These are phyloP conservation scores for Lobophora halterata DNA, from an alignment of 2,888 invertebrate genomes.

Conservation along the genomic window DNA sequence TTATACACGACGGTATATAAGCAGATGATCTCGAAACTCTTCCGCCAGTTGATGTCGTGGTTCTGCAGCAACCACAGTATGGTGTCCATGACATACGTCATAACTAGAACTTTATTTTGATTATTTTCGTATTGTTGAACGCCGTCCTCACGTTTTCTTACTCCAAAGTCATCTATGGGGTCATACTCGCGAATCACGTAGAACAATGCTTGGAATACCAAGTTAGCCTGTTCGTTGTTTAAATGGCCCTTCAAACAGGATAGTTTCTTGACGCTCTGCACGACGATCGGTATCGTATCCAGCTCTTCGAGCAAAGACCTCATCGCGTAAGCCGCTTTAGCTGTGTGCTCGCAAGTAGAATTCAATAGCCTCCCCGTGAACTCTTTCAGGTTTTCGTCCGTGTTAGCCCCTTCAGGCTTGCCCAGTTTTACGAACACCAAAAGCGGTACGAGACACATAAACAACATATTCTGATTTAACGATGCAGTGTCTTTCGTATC, in stretches of 20 bases:
- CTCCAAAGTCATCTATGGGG: conserved; percentile 45
- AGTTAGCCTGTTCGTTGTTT: conserved; percentile 81
- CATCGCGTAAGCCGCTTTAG: conserved; percentile 80
- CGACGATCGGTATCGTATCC: conserved; percentile 64
- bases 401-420: conserved; percentile 38
- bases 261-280: conserved; percentile 79
- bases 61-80: conserved; percentile 83
- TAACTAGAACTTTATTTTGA: conserved; percentile 64
- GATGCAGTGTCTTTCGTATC: conserved; percentile 54
- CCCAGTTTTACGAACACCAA: conserved; percentile 56
- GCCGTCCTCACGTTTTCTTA: conserved; percentile 35
- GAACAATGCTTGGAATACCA: conserved; percentile 83
- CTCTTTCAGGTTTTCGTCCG: conserved; percentile 78
- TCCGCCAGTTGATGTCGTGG: conserved; percentile 88
- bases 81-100: conserved; percentile 84
- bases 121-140: conserved; percentile 44
- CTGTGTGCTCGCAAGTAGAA: conserved; percentile 82
- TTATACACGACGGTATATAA: conserved; percentile 69
- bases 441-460: conserved; percentile 83
- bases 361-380: conserved; percentile 82
- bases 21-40: conserved; percentile 87
- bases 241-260: conserved; percentile 80
- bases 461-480: conserved; percentile 82
- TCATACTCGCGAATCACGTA: conserved; percentile 81
- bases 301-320: conserved; percentile 76